Base-by-base conservation (phyloP, 1,140 invertebrate species). In the Phymastichus coffea region DNA sequence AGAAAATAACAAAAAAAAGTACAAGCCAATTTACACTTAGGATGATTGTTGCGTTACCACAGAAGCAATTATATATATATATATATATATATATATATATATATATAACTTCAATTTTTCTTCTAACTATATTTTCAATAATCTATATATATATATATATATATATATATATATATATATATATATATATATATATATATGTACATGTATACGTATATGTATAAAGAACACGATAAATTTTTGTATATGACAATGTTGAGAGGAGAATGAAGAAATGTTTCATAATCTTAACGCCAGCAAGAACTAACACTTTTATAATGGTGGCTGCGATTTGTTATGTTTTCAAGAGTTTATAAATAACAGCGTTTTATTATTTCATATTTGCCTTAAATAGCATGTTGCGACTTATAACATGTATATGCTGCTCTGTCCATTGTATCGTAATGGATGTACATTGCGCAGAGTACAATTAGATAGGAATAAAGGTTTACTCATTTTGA, bases 311-410 rank as follows among this genome's bases (percentile, higher is more conserved):
- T 68, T 72, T 66, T 71, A 70, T 74, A 67, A 71, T 44, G 56
- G 70, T 72, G 72, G 69, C 72, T 73, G 71, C 74, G 70, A 70
- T 73, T 75, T 75, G 73, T 78, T 76, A 71, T 77, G 73, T 77
- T 76, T 75, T 72, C 66, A 72, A 75, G 72, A 75, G 73, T 76
- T 76, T 75, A 76, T 69, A 44, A 74, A 74, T 76, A 75, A 76
- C 70, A 75, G 62, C 67, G 68, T 74, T 75, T 77, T 70, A 72
- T 71, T 75, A 69, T 69, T 72, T 72, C 54, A 70, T 66, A 74
- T 65, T n/a, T 76, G 67, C 73, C 67, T 69, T 68, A n/a, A n/a
- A n/a, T n/a, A 65, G 74, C 76, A 79, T 79, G 76, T 72, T 75
- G 72, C 70, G 66, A 58, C 25, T 43, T 22, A 17, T 69, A 72